These are phyloP conservation scores for Melanotaenia trifasciata DNA, from an alignment of 2,797 vertebrate species.

Conservation along the genomic window DNA sequence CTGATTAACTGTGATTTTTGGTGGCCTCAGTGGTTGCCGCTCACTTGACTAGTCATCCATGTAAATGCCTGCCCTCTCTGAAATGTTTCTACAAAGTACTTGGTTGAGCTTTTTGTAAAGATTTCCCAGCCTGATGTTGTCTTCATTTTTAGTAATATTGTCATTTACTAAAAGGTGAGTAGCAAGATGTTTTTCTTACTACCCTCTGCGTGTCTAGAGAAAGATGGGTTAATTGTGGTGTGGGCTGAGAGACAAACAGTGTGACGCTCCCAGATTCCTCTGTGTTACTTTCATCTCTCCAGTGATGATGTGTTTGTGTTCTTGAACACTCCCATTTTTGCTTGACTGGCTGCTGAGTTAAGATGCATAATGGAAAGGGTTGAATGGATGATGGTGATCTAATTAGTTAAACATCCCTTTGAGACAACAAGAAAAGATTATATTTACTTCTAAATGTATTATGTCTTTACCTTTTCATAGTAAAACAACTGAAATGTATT, in stretches of 20 bases:
- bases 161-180: background rate
- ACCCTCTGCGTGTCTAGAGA: background rate
- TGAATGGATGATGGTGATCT: background rate
- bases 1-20: too few species aligned
- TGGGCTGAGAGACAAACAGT: too few species aligned
- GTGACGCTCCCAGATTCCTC: background rate
- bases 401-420: background rate
- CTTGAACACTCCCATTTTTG: background rate
- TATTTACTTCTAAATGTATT: background rate
- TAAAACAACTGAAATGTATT: background rate
- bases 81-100: background rate
- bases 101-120: background rate
- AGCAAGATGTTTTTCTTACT: background rate
- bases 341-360: background rate
- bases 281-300: background rate
- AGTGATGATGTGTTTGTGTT: background rate
- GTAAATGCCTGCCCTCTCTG: too few species aligned
- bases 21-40: too few species aligned
- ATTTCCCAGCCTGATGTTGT: background rate
- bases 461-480: background rate
- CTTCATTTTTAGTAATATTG: background rate
- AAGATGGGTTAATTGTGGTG: background rate
- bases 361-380: background rate
- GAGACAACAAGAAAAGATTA: background rate
- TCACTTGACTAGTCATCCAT: too few species aligned